phyloP scores from a whole-genome alignment of 53 echinoderm and acorn worm species.

The Paracentrotus lividus region DNA sequence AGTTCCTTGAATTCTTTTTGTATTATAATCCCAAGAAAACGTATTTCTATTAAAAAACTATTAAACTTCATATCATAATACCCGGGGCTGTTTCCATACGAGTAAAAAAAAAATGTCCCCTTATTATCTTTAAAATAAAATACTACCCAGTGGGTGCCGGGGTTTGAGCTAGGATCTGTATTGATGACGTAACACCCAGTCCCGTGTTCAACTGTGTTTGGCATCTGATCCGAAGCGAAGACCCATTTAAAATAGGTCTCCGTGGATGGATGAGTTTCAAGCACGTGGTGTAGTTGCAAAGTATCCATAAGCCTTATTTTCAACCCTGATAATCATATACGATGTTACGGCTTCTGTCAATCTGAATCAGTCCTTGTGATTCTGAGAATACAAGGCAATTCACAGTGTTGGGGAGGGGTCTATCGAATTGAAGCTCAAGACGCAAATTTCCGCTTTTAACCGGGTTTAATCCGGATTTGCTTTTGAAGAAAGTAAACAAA shows the following conservation, averaged over 20 bases:
- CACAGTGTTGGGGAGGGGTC: slow-evolving; percentile 65
- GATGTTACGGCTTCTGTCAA: slow-evolving; percentile 60
- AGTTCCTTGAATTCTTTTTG: slow-evolving; percentile 45
- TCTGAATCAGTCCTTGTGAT: slow-evolving; percentile 56
- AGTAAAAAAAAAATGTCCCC: slow-evolving; percentile 52
- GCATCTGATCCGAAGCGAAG: slow-evolving; percentile 56
- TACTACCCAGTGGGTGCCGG: slow-evolving; percentile 62
- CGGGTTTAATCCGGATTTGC: slow-evolving; percentile 63
- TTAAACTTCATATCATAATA: slow-evolving; percentile 29
- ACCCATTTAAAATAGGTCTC: slow-evolving; percentile 14
- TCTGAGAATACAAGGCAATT: slow-evolving; percentile 72
- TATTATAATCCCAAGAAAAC: slow-evolving; percentile 46
- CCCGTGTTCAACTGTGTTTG: not conserved
- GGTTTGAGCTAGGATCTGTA: slow-evolving; percentile 51
- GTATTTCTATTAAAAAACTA: slow-evolving; percentile 46
- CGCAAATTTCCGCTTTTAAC: slow-evolving; percentile 75
- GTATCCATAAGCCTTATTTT: slow-evolving; percentile 46
- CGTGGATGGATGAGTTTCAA: slow-evolving; percentile 22
- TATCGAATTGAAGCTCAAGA: slow-evolving; percentile 73
- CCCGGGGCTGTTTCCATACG: not conserved
- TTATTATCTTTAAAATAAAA: slow-evolving; percentile 41
- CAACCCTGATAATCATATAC: slow-evolving; percentile 56
- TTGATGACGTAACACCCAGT: slow-evolving; percentile 10
- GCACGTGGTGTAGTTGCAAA: slow-evolving; percentile 43
- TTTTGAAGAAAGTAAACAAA: slow-evolving; percentile 72